Conservation (phyloP, 2,797 vertebrate genomes). For the Toxotes lorentzi region DNA sequence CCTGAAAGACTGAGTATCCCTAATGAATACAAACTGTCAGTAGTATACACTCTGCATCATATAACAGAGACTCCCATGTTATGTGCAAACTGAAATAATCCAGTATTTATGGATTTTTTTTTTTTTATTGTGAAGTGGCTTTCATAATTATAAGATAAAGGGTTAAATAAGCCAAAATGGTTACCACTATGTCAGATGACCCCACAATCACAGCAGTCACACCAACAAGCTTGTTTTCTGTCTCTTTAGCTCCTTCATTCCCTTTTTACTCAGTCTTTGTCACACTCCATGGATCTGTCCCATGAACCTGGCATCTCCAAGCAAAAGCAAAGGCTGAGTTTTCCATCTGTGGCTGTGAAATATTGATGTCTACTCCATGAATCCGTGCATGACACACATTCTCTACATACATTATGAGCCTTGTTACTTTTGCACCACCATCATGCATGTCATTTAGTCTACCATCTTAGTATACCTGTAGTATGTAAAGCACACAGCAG, state of each 20-base stretch:
- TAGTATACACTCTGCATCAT: no score
- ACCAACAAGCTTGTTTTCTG: neutral
- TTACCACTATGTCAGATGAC: neutral
- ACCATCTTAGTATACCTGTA: neutral
- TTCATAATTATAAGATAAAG: neutral
- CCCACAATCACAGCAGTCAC: neutral
- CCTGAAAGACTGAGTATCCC: neutral
- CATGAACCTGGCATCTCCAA: slow-evolving; percentile 1
- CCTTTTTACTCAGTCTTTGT: neutral
- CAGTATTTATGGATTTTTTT: neutral
- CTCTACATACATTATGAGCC: slow-evolving; percentile 1
- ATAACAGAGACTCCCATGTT: neutral
- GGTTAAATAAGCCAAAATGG: neutral
- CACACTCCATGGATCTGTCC: slow-evolving; percentile 11
- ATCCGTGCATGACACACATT: no score
- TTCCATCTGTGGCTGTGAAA: slow-evolving; percentile 56
- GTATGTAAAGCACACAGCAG: neutral
- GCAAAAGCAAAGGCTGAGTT: slow-evolving; percentile 9
- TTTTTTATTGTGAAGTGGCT: neutral
- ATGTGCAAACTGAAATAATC: neutral
- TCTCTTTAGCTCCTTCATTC: neutral
- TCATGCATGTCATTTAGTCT: neutral
- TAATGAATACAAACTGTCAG: neutral
- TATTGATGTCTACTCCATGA: slow-evolving; percentile 35
- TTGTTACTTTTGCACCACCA: neutral